Base-by-base conservation (phyloP, 2,113 vertebrate genomes). In the Psittacara wagleri region DNA sequence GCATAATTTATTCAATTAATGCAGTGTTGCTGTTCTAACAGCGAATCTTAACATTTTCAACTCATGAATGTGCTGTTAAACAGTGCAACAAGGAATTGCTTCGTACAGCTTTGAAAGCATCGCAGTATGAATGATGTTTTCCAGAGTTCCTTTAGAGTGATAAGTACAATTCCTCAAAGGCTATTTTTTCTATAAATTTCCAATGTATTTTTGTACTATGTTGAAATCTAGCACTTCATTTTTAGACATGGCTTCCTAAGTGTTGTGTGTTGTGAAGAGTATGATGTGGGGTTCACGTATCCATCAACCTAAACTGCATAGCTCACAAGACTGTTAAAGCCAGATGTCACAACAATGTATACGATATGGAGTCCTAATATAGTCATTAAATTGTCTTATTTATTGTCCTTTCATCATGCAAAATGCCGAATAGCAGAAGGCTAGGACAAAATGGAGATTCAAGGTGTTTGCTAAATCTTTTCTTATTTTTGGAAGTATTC, bases 361-460 rank as follows among this genome's bases (percentile, higher is more conserved):
- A 27, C 84, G 69, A 52, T 92, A 74, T 0, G 7, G n/a, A 74
- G 27, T 83, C 49, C 80, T 86, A 68, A 79, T n/a, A 24, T 69
- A 90, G 54, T 59, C 43, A 84, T 66, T 94, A 78, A 86, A 92
- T 88, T 37, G 51, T 59, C 64, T 93, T 69, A 92, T 95, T 86
- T 96, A 78, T 94, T 97, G 74, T 96, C 83, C 70, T 96, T 96
- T 91, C 51, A 79, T 78, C 83, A 81, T 93, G 93, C 94, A 59
- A 96, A 94, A 94, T 97, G 55, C 87, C 1, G 7, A 96, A 81
- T 93, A 94, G 74, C 92, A 95, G 95, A 97, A 94, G 90, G 63
- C 94, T 97, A 94, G 93, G 90, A 96, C 92, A 96, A 96, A 96
- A 90, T 94, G 93, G 95, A 94, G 76, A 92, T 94, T 97, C 93